Evolutionary conservation across 2,113 vertebrate genomes (phyloP).

Genomic region (Thunnus maccoyii): DNA sequence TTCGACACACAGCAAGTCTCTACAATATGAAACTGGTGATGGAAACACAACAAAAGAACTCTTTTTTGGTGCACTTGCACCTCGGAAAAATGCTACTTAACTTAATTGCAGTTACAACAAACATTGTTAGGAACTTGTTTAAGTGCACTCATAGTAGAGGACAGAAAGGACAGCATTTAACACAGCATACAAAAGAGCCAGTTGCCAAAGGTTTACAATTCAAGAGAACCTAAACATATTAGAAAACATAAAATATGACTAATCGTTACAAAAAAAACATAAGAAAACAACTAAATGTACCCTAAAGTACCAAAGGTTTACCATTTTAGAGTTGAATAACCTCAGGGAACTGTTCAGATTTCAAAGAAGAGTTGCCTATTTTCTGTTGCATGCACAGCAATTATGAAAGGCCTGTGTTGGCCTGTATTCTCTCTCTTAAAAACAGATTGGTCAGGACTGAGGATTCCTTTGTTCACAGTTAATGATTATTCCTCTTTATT

Average conservation of each 20-base stretch:
- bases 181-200: not conserved
- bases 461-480: not conserved
- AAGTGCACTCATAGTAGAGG: too few species aligned
- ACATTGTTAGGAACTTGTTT: too few species aligned
- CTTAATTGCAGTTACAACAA: too few species aligned
- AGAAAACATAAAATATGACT: too few species aligned
- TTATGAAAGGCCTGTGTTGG: not conserved
- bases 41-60: slow-evolving; percentile 8
- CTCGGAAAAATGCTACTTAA: slow-evolving; percentile 12
- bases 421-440: not conserved
- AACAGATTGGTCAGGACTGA: not conserved
- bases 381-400: not conserved
- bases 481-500: slow-evolving; percentile 6
- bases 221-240: too few species aligned
- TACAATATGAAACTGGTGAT: slow-evolving; percentile 14
- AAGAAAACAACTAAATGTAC: too few species aligned
- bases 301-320: too few species aligned
- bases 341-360: not conserved
- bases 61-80: not conserved
- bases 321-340: not conserved
- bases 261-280: too few species aligned
- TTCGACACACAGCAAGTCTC: not conserved
- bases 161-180: too few species aligned
- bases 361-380: not conserved
- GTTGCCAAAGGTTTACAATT: not conserved